Evolutionary conservation across 2,797 vertebrate species (phyloP), one percentile per base, ranked within the genome.

Genomic region (Falco naumanni): DNA sequence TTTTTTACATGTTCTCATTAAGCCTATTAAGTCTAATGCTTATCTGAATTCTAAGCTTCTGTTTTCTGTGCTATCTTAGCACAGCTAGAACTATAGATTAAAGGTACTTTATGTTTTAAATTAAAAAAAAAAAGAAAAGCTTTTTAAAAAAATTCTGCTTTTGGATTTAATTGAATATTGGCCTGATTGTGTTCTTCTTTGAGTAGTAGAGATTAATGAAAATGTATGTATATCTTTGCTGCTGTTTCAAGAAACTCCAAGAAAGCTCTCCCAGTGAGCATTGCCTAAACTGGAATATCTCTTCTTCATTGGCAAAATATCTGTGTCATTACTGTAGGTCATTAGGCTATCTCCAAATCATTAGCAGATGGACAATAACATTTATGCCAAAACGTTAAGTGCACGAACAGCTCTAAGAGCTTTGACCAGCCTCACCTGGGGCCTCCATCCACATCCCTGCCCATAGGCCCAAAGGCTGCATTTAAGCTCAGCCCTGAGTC

Each of bases 21-120:
- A 95, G 18, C 34, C 45, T 87, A 41, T 85, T 80, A 83, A 78
- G 17, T 14, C n/a, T 68, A 89, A 78, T 71, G 45, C 37, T 94
- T 87, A 74, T 85, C 64, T 79, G 70, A 91, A 87, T 91, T 77
- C 45, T 70, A 91, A 96, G 72, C 37, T 86, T 26, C 20, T 5
- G 0, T 60, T 78, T 78, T 69, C 45, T 61, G 33, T 84, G 43
- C 21, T 75, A 47, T 78, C 25, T 57, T 75, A 72, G 45, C 34
- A 48, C 18, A 71, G 53, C 45, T 84, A 75, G 65, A 83, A 34
- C 47, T 77, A 22, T 24, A 74, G 15, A 65, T 87, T 82, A 66
- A 87, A 61, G 16, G 14, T 79, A 10, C 7, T 77, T 86, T 78
- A n/a, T 70, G 10, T 60, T 83, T 82, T 75, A 80, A 88, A 74